Conservation (phyloP, 1,140 invertebrate genomes). For the Lepidurus couesii region DNA sequence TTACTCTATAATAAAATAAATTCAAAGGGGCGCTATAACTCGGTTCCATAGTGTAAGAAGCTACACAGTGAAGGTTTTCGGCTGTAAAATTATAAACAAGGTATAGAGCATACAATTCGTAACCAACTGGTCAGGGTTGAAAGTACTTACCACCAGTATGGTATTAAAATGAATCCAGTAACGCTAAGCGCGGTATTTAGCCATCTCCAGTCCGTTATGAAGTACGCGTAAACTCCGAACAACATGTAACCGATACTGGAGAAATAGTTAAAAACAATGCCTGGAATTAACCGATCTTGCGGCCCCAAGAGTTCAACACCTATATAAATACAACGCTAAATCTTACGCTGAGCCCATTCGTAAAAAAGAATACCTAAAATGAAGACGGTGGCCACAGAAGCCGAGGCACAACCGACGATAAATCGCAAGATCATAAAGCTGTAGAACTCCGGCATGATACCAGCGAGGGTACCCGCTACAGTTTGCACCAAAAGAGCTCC, state of each 20-base stretch:
- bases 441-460: conserved; percentile 39
- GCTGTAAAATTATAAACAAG: no score
- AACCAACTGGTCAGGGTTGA: neutral
- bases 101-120: neutral
- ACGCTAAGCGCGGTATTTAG: conserved; percentile 40
- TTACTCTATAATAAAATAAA: no score
- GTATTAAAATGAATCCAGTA: conserved; percentile 37
- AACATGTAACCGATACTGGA: conserved; percentile 43
- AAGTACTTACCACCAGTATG: conserved; percentile 42
- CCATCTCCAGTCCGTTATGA: conserved; percentile 42
- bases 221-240: conserved; percentile 42
- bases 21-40: no score
- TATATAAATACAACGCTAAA: conserved; percentile 25
- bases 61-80: no score
- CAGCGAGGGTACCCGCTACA: conserved; percentile 36
- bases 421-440: conserved; percentile 38
- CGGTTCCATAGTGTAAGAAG: no score
- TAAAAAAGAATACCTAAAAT: conserved; percentile 39
- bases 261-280: conserved; percentile 42
- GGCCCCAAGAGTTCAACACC: conserved; percentile 43
- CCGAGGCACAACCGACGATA: conserved; percentile 39
- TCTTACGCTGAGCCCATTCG: neutral
- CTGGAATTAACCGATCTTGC: conserved; percentile 40
- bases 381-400: conserved; percentile 40
- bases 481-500: conserved; percentile 31